Percentiles rank a stretch among this genome's conserved stretches.
phyloP scores from a whole-genome alignment of 1,140 invertebrate species.

The Trichonephila inaurata region DNA sequence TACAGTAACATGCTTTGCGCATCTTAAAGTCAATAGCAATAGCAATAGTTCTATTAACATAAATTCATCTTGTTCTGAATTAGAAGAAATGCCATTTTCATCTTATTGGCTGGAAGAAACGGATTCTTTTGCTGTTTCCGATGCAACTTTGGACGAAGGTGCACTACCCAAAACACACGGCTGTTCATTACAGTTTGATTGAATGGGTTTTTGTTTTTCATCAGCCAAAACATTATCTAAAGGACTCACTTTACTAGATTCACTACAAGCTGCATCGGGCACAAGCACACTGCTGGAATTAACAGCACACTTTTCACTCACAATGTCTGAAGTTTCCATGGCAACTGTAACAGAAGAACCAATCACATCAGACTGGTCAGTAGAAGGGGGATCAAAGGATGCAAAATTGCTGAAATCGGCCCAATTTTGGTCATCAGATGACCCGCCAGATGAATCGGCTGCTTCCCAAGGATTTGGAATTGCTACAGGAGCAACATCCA shows the following conservation, averaged over 20 bases:
- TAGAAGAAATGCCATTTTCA: background rate
- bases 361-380: slow-evolving; percentile 16
- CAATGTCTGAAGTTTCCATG: slow-evolving; percentile 63
- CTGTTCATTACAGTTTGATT: background rate
- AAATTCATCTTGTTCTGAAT: background rate
- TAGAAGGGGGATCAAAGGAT: slow-evolving; percentile 49
- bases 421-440: slow-evolving; percentile 78
- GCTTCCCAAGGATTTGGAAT: slow-evolving; percentile 80
- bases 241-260: background rate
- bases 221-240: background rate
- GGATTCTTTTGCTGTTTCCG: background rate
- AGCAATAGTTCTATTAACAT: slow-evolving; percentile 10
- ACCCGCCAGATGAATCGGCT: slow-evolving; percentile 73
- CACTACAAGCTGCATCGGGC: background rate
- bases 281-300: background rate
- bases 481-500: slow-evolving; percentile 79
- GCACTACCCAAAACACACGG: background rate
- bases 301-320: slow-evolving; percentile 5
- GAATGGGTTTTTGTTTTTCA: background rate
- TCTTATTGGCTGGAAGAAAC: slow-evolving; percentile 20
- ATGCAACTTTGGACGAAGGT: background rate
- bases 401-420: slow-evolving; percentile 79
- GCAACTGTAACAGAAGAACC: slow-evolving; percentile 46
- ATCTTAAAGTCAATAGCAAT: background rate
- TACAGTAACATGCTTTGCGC: background rate